Evolutionary conservation across 2,888 invertebrate species (phyloP).

Genomic region (Phortica magna): DNA sequence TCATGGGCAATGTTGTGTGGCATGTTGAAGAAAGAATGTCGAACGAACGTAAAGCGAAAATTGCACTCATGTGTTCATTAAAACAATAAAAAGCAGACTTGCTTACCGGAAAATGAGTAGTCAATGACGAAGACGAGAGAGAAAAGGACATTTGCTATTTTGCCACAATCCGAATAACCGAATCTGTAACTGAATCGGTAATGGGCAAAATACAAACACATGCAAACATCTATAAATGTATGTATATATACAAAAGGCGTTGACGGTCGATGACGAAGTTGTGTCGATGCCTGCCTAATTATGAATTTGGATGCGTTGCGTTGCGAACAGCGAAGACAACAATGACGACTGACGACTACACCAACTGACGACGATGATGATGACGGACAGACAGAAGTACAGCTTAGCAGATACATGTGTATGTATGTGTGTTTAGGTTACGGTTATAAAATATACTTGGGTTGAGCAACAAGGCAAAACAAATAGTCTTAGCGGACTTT

Average conservation of each 20-base stretch:
- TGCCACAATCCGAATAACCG: background rate
- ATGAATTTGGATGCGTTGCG: constrained; percentile 56
- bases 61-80: constrained; percentile 67
- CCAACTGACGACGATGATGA: background rate
- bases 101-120: constrained; percentile 37
- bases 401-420: background rate
- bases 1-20: background rate
- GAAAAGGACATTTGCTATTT: background rate
- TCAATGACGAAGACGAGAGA: background rate
- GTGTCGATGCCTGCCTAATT: constrained; percentile 54
- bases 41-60: constrained; percentile 52
- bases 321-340: background rate
- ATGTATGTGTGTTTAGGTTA: background rate
- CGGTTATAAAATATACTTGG: background rate
- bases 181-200: background rate
- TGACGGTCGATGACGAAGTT: background rate
- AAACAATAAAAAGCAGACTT: constrained; percentile 65
- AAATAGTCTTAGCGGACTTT: background rate
- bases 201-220: background rate
- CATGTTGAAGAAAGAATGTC: background rate
- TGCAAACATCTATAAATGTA: background rate
- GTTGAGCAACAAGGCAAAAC: background rate
- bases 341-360: background rate
- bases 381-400: background rate
- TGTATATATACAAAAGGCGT: too few relatives aligned